These are phyloP conservation scores for Linepithema humile DNA, from an alignment of 1,140 invertebrate species.

Conservation along the genomic window DNA sequence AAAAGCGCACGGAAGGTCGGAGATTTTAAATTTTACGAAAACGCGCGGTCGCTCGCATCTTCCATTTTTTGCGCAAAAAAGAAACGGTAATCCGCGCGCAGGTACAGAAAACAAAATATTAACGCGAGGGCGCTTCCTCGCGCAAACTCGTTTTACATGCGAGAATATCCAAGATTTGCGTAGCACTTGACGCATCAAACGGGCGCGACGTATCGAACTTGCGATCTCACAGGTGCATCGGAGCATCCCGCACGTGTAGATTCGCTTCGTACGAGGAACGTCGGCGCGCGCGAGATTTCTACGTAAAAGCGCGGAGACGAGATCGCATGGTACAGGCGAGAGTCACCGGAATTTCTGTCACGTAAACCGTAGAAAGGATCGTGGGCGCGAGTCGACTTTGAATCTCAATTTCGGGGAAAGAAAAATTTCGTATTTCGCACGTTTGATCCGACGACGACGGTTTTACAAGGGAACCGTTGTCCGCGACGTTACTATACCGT, in stretches of 20 bases:
- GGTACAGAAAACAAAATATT: not conserved
- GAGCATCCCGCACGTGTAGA: not conserved
- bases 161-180: not conserved
- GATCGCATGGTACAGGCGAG: not conserved
- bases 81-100: not conserved
- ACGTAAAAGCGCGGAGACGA: conserved; percentile 5
- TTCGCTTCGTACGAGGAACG: not conserved
- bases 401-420: conserved; percentile 20
- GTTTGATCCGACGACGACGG: conserved; percentile 1
- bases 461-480: conserved; percentile 6
- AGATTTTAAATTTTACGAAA: conserved; percentile 57
- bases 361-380: conserved; percentile 21
- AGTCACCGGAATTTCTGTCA: conserved; percentile 48
- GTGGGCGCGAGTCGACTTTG: not conserved
- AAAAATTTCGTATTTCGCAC: conserved; percentile 36
- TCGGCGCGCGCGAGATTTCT: conserved; percentile 1
- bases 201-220: not conserved
- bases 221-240: not conserved
- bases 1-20: conserved; percentile 45
- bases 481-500: conserved; percentile 15
- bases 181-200: not conserved
- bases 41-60: conserved; percentile 2
- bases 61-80: conserved; percentile 16
- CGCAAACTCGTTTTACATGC: not conserved
- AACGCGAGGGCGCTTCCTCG: not conserved